Base-by-base conservation (phyloP, 2,113 vertebrate species). In the Tetraodon nigroviridis region DNA sequence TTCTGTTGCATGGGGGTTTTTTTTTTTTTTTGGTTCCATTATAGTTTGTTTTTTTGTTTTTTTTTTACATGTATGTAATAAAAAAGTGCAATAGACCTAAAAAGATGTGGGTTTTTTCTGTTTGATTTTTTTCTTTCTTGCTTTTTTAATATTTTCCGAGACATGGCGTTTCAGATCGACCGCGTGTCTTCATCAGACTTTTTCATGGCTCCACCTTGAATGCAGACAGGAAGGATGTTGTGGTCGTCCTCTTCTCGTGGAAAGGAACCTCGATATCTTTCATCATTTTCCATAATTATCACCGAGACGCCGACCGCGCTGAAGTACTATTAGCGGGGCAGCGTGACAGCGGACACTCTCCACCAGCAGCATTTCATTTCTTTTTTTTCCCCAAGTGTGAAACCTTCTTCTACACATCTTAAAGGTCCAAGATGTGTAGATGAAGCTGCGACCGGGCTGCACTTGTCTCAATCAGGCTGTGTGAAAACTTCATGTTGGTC, bases 201-300 rank as follows among this genome's bases (percentile, higher is more conserved):
- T 12, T 37, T 37, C 32, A 37, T 12, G 32, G 32, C 32, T 37
- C 32, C 32, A 37, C 20, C 52, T 53, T 73, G 27, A 69, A 75
- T 75, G 69, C 54, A 62, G 75, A 85, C 89, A 91, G 90, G 90
- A 91, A 91, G 90, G 89, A 91, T 89, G 68, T 79, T 87, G 90
- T 90, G 89, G 89, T 89, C 81, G 83, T 87, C 83, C 74, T 87
- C 81, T 85, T 70, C 67, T 81, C 78, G 77, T 89, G 85, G 88
- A 90, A 90, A 89, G 81, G 73, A 85, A 87, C 82, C 78, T 78
- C 73, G 73, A 76, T 81, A 81, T 84, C 79, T 84, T 86, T 76
- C 76, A 83, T 88, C 71, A 82, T 76, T 89, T 88, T 91, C 86
- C 86, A 87, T 86, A 86, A 88, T 83, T 86, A 82, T 74, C 61